Conservation (phyloP, 2,888 invertebrate genomes). For the Heliconius hortense region DNA sequence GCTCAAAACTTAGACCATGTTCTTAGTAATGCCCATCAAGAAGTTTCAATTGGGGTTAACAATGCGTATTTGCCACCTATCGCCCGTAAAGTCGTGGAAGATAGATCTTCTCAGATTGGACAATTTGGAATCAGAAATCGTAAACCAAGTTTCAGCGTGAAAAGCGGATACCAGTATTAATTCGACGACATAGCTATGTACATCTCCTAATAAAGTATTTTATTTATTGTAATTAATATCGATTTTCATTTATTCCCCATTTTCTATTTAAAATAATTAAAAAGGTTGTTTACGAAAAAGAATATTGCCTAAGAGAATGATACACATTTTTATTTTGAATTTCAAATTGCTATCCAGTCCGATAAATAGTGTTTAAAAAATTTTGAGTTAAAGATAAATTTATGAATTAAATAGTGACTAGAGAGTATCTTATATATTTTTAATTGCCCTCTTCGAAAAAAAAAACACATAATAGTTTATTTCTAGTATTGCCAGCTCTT, state of each 20-base stretch:
- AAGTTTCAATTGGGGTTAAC: not conserved
- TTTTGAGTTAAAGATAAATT: not conserved
- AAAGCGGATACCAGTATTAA: constrained; percentile 30
- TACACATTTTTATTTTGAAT: not conserved
- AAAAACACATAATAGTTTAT: not conserved
- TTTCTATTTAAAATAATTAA: not conserved
- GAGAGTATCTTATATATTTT: not conserved
- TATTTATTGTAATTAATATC: constrained; percentile 19
- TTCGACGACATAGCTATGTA: not conserved
- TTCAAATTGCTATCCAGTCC: not conserved
- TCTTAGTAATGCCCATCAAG: not conserved
- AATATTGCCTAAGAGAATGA: not conserved
- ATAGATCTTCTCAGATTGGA: constrained; percentile 23
- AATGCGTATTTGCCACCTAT: constrained; percentile 31
- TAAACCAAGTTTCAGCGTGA: constrained; percentile 22
- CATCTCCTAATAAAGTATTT: constrained; percentile 24
- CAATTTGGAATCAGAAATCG: constrained; percentile 26
- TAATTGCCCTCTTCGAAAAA: not conserved
- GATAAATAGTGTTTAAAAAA: not conserved
- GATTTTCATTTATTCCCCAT: constrained; percentile 2
- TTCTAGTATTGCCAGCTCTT: too few species aligned
- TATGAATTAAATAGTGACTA: not conserved
- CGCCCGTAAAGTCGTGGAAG: constrained; percentile 13
- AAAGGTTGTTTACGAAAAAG: not conserved
- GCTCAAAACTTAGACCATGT: not conserved